phyloP scores from a whole-genome alignment of 2,888 invertebrate species.

The Aromia moschata region DNA sequence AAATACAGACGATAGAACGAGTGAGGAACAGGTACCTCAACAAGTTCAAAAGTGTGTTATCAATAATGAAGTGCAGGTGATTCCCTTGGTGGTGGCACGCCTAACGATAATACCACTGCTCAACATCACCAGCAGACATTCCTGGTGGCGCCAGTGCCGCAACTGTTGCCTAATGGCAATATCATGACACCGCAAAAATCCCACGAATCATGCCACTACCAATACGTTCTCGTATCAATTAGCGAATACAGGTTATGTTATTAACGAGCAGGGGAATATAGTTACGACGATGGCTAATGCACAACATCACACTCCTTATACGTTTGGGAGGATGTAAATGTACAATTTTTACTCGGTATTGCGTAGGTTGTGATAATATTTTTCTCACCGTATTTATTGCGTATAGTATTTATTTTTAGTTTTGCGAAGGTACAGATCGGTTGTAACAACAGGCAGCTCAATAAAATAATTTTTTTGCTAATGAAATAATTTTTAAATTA shows the following conservation, averaged over 20 bases:
- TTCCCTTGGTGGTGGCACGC: conserved; percentile 70
- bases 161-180: conserved; percentile 67
- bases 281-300: conserved; percentile 62
- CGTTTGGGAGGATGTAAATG: conserved; percentile 61
- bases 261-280: conserved; percentile 63
- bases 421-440: background rate
- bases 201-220: conserved; percentile 56
- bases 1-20: conserved; percentile 64
- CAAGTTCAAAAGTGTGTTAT: conserved; percentile 68
- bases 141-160: conserved; percentile 73
- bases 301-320: conserved; percentile 61
- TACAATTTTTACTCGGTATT: conserved; percentile 2
- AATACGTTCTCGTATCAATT: conserved; percentile 63
- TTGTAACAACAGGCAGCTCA: background rate
- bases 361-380: conserved; percentile 25
- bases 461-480: no score
- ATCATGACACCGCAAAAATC: conserved; percentile 58
- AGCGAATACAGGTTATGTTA: conserved; percentile 62
- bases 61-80: conserved; percentile 68
- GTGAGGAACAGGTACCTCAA: conserved; percentile 63
- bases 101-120: conserved; percentile 51
- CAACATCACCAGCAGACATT: conserved; percentile 72
- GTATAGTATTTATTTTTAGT: conserved; percentile 1
- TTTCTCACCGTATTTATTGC: conserved; percentile 6
- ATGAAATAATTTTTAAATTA: no score